Conservation (phyloP, 2,888 invertebrate species). For the Xestobium rufovillosum region DNA sequence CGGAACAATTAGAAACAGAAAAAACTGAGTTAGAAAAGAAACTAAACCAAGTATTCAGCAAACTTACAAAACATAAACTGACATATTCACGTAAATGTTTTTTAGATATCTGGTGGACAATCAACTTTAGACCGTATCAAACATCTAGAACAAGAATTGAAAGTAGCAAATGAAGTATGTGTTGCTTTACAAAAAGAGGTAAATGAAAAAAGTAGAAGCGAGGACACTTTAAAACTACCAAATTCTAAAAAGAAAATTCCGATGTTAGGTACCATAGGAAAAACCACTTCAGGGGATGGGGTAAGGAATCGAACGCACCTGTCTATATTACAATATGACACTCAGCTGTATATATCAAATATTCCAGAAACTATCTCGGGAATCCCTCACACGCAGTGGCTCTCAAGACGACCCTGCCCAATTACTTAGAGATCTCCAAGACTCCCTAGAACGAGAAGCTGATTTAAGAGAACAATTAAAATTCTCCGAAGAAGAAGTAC, state of each 20-base stretch:
- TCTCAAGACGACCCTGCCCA: conserved; percentile 77
- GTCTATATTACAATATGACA: conserved; percentile 1
- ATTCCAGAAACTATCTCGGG: conserved; percentile 60
- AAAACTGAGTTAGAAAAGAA: conserved; percentile 67
- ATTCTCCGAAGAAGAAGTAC: conserved; percentile 88
- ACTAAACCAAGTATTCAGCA: conserved; percentile 48
- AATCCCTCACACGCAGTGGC: conserved; percentile 67
- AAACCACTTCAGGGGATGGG: conserved; percentile 53
- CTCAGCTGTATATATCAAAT: conserved; percentile 9
- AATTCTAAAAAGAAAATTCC: conserved; percentile 52
- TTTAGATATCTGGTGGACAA: conserved; percentile 47
- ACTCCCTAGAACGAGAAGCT: conserved; percentile 87
- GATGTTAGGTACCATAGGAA: conserved; percentile 49
- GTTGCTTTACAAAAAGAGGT: conserved; percentile 62
- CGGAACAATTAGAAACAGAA: conserved; percentile 81
- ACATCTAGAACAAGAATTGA: conserved; percentile 78
- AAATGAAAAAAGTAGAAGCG: conserved; percentile 54
- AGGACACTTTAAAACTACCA: conserved; percentile 22
- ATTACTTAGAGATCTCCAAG: conserved; percentile 78
- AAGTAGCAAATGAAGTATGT: conserved; percentile 69
- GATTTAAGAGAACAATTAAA: conserved; percentile 87
- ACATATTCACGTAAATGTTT: conserved; percentile 13
- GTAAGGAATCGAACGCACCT: conserved; percentile 46
- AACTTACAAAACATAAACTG: conserved; percentile 7
- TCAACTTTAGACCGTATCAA: conserved; percentile 61